Percentiles rank a stretch among this genome's conserved stretches.
Conservation (phyloP, 2,888 invertebrate species). For the Lasioglossum vierecki region DNA sequence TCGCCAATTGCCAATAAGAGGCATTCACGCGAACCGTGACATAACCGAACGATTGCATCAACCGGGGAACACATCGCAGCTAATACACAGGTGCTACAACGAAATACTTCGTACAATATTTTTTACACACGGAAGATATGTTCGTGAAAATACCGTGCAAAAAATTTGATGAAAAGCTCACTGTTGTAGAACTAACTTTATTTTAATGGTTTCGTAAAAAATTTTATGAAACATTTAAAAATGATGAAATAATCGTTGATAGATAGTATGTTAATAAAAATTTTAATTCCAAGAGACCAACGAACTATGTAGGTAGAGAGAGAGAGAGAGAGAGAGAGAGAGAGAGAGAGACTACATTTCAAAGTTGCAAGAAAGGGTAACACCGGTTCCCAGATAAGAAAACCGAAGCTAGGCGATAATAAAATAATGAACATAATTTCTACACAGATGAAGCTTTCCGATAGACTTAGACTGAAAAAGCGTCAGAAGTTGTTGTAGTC, state of each 20-base stretch:
- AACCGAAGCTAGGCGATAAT: background rate
- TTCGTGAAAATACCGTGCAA: background rate
- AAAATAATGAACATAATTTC: background rate
- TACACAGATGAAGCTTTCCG: background rate
- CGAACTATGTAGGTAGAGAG: too few relatives aligned
- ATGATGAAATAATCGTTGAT: too few relatives aligned
- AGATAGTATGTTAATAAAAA: too few relatives aligned
- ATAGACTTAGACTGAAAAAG: background rate
- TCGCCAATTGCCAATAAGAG: conserved; percentile 43
- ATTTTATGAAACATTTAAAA: too few relatives aligned
- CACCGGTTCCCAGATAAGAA: background rate
- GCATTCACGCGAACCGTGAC: conserved; percentile 41
- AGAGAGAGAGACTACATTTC: too few relatives aligned
- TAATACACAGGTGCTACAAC: too few relatives aligned
- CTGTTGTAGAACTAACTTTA: too few relatives aligned
- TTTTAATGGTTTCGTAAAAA: too few relatives aligned
- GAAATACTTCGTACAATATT: too few relatives aligned
- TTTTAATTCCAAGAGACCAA: too few relatives aligned
- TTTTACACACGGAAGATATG: too few relatives aligned
- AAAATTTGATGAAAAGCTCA: background rate
- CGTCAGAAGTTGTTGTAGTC: background rate
- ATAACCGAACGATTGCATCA: conserved; percentile 35
- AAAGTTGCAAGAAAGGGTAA: background rate
- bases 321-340: too few relatives aligned
- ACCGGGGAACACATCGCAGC: background rate